Evolutionary conservation across 2,113 vertebrate genomes (phyloP).

Genomic region (Onychostruthus taczanowskii): DNA sequence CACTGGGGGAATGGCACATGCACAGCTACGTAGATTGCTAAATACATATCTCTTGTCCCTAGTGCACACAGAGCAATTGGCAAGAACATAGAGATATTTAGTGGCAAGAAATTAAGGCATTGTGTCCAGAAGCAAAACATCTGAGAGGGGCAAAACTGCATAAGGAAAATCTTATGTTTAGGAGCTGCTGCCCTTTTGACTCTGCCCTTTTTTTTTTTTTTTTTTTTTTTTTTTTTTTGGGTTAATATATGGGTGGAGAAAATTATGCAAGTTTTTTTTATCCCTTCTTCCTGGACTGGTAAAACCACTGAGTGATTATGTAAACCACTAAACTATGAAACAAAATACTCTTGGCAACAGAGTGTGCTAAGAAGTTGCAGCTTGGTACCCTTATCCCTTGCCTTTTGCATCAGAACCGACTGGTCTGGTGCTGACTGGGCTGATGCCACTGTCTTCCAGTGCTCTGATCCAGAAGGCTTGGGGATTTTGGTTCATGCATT

Average conservation of each 20-base stretch:
- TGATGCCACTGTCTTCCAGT: neutral
- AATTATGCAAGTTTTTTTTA: neutral
- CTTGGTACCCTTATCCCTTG: neutral
- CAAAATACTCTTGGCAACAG: neutral
- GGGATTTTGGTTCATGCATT: neutral
- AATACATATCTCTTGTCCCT: neutral
- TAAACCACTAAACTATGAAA: conserved; percentile 44
- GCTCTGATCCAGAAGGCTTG: neutral
- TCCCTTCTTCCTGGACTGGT: conserved; percentile 34
- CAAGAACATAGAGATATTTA: neutral
- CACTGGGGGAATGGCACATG: neutral
- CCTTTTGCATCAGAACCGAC: neutral
- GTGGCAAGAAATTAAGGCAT: neutral
- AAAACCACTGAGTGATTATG: conserved; percentile 35
- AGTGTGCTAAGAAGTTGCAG: neutral
- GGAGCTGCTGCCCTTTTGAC: conserved; percentile 22
- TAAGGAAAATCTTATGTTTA: neutral
- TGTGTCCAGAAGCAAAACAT: neutral
- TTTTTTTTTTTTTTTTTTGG: neutral
- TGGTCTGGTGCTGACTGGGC: neutral
- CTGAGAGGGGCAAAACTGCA: neutral
- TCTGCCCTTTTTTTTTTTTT: conserved; percentile 5
- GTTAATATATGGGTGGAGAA: conserved; percentile 10
- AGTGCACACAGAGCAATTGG: neutral
- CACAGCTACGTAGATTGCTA: neutral